phyloP scores from a whole-genome alignment of 2,113 vertebrate species.

The Colossoma macropomum region DNA sequence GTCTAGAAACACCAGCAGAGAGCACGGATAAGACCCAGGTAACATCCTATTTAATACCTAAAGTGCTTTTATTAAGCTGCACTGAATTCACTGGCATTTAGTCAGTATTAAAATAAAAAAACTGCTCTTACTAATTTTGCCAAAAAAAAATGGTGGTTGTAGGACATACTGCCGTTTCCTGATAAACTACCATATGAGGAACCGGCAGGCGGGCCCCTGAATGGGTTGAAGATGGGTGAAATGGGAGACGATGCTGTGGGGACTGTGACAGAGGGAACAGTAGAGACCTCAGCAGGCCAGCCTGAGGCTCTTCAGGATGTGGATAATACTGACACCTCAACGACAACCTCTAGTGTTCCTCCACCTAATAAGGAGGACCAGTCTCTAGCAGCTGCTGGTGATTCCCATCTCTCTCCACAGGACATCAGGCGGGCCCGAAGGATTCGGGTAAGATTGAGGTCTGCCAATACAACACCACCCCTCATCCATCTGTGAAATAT shows the following conservation, averaged over 20 bases:
- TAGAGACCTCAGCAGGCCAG: conserved; percentile 70
- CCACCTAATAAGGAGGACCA: conserved; percentile 80
- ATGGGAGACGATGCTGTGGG: conserved; percentile 69
- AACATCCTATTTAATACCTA: background rate
- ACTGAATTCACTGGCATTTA: background rate
- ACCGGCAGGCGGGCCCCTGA: conserved; percentile 73
- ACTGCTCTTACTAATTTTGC: background rate
- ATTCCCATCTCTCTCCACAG: conserved; percentile 84
- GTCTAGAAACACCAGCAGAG: conserved; percentile 84
- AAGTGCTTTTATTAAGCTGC: background rate
- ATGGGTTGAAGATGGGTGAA: conserved; percentile 85
- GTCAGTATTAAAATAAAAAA: background rate
- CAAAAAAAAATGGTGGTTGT: conserved; percentile 35
- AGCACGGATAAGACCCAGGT: conserved; percentile 78
- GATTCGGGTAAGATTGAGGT: conserved; percentile 83
- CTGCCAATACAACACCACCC: background rate
- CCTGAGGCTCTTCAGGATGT: conserved; percentile 64
- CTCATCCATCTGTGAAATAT: conserved; percentile 14
- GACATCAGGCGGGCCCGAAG: conserved; percentile 93
- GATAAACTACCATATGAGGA: conserved; percentile 87
- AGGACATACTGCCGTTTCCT: conserved; percentile 88
- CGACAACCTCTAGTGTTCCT: conserved; percentile 57
- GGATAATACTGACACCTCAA: conserved; percentile 40
- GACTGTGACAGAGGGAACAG: conserved; percentile 67
- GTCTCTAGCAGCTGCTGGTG: conserved; percentile 69